Evolutionary conservation across 2,888 invertebrate genomes (phyloP).

Genomic region (Parnassius glacialis): DNA sequence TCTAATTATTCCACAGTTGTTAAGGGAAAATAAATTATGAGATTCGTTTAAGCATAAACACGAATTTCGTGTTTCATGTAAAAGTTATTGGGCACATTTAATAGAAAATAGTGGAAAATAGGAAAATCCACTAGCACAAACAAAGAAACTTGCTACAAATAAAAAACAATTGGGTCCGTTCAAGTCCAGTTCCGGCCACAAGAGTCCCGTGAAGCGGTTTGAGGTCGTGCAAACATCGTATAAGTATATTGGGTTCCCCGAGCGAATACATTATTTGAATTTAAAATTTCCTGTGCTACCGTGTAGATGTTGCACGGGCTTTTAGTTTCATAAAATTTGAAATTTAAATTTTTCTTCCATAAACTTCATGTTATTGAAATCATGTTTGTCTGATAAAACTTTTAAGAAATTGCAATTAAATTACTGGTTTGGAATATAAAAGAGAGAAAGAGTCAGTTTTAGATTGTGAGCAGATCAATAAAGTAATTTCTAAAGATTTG

Average conservation of each 20-base stretch:
- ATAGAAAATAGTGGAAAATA: slow-evolving; percentile 4
- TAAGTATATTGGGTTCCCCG: slow-evolving; percentile 24
- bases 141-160: slow-evolving; percentile 26
- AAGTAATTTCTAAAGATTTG: no score
- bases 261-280: slow-evolving; percentile 27
- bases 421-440: no score
- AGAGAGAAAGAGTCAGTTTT: no score
- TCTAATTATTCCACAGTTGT: no score
- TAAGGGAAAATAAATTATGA: no score
- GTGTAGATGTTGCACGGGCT: slow-evolving; percentile 18
- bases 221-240: slow-evolving; percentile 26
- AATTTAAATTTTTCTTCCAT: slow-evolving; percentile 1
- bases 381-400: no score
- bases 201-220: slow-evolving; percentile 24
- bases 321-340: slow-evolving; percentile 17
- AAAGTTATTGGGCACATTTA: no score
- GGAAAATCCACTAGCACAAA: slow-evolving; percentile 16
- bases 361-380: no score
- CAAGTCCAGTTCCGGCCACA: slow-evolving; percentile 26
- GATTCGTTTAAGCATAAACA: no score
- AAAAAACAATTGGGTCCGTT: slow-evolving; percentile 26
- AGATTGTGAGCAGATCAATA: no score
- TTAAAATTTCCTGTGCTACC: slow-evolving; percentile 20
- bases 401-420: no score
- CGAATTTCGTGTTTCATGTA: no score